Conservation (phyloP, 2,113 vertebrate species). For the Genyomyrus donnyi region DNA sequence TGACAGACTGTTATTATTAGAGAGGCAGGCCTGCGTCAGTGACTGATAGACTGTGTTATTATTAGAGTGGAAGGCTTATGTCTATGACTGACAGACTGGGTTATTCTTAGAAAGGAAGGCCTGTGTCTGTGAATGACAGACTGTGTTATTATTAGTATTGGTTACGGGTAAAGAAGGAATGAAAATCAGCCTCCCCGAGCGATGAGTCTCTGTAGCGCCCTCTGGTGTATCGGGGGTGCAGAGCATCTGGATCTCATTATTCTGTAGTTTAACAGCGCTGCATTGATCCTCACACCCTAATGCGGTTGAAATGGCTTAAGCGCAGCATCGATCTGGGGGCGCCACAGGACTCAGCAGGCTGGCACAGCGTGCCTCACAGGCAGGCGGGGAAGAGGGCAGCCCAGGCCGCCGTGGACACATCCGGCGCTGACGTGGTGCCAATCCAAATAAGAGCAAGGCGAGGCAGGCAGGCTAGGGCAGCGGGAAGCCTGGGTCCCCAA, state of each 20-base stretch:
- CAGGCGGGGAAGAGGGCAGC: not conserved
- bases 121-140: not conserved
- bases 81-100: not conserved
- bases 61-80: not conserved
- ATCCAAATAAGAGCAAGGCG: not conserved
- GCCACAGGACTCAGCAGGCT: not conserved
- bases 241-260: not conserved
- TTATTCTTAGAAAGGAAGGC: not conserved
- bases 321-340: not conserved
- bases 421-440: not conserved
- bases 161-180: not conserved
- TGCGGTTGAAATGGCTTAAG: not conserved
- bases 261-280: not conserved
- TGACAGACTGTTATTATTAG: not conserved
- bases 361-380: not conserved
- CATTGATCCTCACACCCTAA: constrained; percentile 4
- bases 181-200: not conserved
- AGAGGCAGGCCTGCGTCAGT: not conserved
- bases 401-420: not conserved
- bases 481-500: not conserved
- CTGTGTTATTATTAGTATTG: not conserved
- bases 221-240: not conserved
- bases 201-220: not conserved
- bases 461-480: not conserved
- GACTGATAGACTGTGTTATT: not conserved